Percentiles rank a stretch among this genome's conserved stretches.
These are phyloP conservation scores for Rotaria magnacalcarata DNA, from an alignment of 2,888 invertebrate genomes.

Conservation along the genomic window DNA sequence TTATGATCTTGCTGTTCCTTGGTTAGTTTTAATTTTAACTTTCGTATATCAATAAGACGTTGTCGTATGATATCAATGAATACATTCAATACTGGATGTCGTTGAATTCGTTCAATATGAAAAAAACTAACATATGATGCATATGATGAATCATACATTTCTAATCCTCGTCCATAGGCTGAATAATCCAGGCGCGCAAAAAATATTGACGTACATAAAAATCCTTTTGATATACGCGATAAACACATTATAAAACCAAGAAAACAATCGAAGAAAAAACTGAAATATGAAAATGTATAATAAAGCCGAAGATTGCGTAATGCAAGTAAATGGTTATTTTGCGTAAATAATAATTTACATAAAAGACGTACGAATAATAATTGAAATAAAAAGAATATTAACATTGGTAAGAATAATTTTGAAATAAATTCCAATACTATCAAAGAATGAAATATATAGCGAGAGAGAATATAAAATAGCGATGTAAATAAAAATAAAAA, in stretches of 20 bases:
- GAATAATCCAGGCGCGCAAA: constrained; percentile 43
- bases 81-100: constrained; percentile 42
- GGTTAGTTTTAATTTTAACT: neutral
- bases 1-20: neutral
- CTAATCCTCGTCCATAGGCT: constrained; percentile 43
- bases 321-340: constrained; percentile 16
- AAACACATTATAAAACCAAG: constrained; percentile 45
- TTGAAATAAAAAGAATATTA: constrained; percentile 41
- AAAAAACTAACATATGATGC: constrained; percentile 42
- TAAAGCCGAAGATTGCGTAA: constrained; percentile 38
- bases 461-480: neutral
- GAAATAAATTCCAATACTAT: constrained; percentile 39
- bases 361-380: constrained; percentile 40
- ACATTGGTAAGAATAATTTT: constrained; percentile 41
- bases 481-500: constrained; percentile 24
- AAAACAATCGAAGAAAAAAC: constrained; percentile 46
- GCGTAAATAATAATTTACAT: constrained; percentile 38
- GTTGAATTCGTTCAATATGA: constrained; percentile 45
- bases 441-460: constrained; percentile 38
- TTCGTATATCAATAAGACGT: neutral
- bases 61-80: constrained; percentile 36
- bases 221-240: constrained; percentile 43
- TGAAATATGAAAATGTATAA: constrained; percentile 43
- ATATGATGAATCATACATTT: constrained; percentile 41
- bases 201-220: constrained; percentile 39